phyloP scores from a whole-genome alignment of 1,140 invertebrate genomes.

The Drosophila repletoides region DNA sequence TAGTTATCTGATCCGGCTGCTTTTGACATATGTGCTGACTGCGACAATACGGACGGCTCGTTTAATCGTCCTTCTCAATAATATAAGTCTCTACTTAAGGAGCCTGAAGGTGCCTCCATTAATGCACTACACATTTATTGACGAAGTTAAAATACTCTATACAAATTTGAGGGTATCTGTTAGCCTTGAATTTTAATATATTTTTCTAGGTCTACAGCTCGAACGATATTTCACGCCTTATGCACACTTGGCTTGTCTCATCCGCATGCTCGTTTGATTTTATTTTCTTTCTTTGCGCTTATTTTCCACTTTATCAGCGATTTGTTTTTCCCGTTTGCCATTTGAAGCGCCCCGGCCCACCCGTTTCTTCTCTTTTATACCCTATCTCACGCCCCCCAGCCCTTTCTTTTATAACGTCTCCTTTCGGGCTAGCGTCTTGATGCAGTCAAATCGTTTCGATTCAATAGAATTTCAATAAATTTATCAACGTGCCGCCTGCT shows the following conservation, averaged over 20 bases:
- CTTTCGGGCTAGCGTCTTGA: constrained; percentile 16
- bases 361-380: too few relatives aligned
- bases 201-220: not conserved
- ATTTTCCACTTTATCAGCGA: constrained; percentile 79
- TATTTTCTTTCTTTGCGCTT: constrained; percentile 44
- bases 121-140: too few relatives aligned
- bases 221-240: not conserved
- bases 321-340: constrained; percentile 40
- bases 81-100: too few relatives aligned
- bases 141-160: too few relatives aligned
- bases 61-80: too few relatives aligned
- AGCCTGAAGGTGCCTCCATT: too few relatives aligned
- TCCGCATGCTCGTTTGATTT: not conserved
- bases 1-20: too few relatives aligned
- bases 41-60: too few relatives aligned
- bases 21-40: too few relatives aligned
- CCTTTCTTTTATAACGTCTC: too few relatives aligned
- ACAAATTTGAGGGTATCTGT: constrained; percentile 2
- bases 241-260: not conserved
- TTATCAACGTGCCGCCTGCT: constrained; percentile 68
- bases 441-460: constrained; percentile 78
- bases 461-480: constrained; percentile 81
- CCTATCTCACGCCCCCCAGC: not conserved
- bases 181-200: not conserved
- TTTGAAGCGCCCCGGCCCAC: not conserved